phyloP scores from a whole-genome alignment of 2,888 invertebrate genomes.

The Spilarctia lutea region DNA sequence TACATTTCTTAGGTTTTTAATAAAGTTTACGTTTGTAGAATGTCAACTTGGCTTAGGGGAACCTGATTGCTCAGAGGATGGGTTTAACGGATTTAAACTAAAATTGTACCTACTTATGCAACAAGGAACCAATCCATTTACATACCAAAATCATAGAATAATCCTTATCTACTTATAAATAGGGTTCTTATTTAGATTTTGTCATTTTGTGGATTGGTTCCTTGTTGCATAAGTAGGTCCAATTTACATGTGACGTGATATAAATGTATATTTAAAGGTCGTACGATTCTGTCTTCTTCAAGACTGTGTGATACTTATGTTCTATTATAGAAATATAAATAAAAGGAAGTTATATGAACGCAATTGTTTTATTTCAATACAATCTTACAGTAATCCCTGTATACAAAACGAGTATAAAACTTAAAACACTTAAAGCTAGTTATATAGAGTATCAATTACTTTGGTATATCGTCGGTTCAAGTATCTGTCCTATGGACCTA shows the following conservation, averaged over 20 bases:
- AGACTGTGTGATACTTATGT: not conserved
- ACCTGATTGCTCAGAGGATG: too few relatives aligned
- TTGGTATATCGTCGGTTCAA: conserved; percentile 64
- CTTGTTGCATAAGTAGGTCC: too few relatives aligned
- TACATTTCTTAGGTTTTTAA: too few relatives aligned
- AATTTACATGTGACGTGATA: not conserved
- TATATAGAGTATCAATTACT: conserved; percentile 65
- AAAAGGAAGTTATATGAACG: conserved; percentile 20
- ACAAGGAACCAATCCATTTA: too few relatives aligned
- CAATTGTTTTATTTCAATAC: conserved; percentile 49
- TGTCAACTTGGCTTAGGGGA: too few relatives aligned
- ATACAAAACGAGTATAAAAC: conserved; percentile 52
- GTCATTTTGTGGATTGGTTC: too few relatives aligned
- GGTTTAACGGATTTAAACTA: too few relatives aligned
- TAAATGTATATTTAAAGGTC: not conserved
- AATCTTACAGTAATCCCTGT: conserved; percentile 66
- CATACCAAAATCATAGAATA: too few relatives aligned
- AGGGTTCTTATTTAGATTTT: too few relatives aligned
- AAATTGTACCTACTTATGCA: too few relatives aligned
- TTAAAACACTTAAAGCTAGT: conserved; percentile 53
- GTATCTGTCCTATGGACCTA: conserved; percentile 35
- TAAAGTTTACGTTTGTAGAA: too few relatives aligned
- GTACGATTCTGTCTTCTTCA: not conserved
- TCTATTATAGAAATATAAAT: conserved; percentile 21
- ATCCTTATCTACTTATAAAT: too few relatives aligned